These are phyloP conservation scores for Tetramorium simillimum DNA, from an alignment of 1,140 invertebrate species.

Conservation along the genomic window DNA sequence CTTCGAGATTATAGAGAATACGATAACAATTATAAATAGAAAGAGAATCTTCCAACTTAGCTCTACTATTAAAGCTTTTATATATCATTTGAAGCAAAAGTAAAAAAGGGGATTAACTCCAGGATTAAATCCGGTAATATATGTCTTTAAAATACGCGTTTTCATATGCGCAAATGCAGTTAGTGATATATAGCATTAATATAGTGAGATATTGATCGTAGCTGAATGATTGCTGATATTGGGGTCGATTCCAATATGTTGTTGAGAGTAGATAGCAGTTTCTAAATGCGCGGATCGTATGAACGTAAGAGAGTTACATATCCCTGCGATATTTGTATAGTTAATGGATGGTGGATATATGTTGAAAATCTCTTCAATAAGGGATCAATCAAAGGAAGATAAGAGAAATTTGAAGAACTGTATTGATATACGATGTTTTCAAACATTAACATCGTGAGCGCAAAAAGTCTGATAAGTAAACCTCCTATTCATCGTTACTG, in stretches of 20 bases:
- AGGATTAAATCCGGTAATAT: not conserved
- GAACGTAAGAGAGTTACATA: not conserved
- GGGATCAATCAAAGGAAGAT: not conserved
- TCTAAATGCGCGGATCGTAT: slow-evolving; percentile 6
- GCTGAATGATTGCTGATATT: slow-evolving; percentile 30
- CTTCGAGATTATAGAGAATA: not conserved
- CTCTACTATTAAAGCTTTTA: not conserved
- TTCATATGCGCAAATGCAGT: not conserved
- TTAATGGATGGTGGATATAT: not conserved
- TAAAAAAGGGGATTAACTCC: not conserved
- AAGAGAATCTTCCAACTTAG: not conserved
- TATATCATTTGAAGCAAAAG: not conserved
- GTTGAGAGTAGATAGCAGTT: not conserved
- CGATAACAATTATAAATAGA: not conserved
- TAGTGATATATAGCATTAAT: not conserved
- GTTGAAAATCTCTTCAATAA: not conserved
- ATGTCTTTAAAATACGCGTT: not conserved
- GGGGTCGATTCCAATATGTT: slow-evolving; percentile 22
- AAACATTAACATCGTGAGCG: not conserved
- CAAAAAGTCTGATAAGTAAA: slow-evolving; percentile 11
- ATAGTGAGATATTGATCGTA: slow-evolving; percentile 12
- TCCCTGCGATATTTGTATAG: slow-evolving; percentile 3
- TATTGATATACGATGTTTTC: not conserved
- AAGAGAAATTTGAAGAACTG: not conserved
- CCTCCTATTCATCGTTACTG: not conserved